A percentile compares a stretch with the other conserved stretches of the same genome.
phyloP scores from a whole-genome alignment of 2,888 invertebrate species.

The Netelia virgata region DNA sequence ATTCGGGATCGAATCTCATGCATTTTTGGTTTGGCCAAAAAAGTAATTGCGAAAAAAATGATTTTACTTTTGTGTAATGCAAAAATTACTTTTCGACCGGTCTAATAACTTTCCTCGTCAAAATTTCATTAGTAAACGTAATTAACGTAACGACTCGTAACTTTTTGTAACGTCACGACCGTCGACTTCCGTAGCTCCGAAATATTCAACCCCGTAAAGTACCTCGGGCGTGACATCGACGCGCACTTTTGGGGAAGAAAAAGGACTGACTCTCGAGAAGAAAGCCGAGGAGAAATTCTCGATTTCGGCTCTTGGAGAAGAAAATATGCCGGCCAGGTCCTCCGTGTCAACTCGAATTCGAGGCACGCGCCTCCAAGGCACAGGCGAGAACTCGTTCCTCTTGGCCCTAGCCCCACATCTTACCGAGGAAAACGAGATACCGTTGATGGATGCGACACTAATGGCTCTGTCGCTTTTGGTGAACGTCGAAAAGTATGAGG shows the following conservation, averaged over 20 bases:
- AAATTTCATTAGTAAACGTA: constrained; percentile 12
- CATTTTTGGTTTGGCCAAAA: no score
- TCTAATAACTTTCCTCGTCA: constrained; percentile 14
- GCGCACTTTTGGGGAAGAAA: constrained; percentile 5
- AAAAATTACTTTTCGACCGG: not conserved
- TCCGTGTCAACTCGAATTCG: constrained; percentile 30
- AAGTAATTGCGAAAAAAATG: not conserved
- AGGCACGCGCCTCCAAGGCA: constrained; percentile 55
- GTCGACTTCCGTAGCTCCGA: not conserved
- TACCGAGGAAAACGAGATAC: constrained; percentile 54
- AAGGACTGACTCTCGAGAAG: constrained; percentile 17
- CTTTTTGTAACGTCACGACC: constrained; percentile 33
- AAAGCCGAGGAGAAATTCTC: constrained; percentile 6
- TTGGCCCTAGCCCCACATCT: constrained; percentile 41
- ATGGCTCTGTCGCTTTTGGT: constrained; percentile 62
- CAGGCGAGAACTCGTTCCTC: constrained; percentile 33
- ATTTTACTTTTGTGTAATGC: not conserved
- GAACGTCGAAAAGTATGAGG: constrained; percentile 47
- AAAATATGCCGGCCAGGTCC: constrained; percentile 27
- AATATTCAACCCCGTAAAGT: not conserved
- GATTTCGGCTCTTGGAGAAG: constrained; percentile 16
- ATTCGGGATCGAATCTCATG: no score
- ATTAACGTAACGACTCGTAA: constrained; percentile 25
- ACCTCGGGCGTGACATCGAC: not conserved
- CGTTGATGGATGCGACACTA: constrained; percentile 68